Evolutionary conservation across 2,113 vertebrate genomes (phyloP).

Genomic region (Sialia sialis): DNA sequence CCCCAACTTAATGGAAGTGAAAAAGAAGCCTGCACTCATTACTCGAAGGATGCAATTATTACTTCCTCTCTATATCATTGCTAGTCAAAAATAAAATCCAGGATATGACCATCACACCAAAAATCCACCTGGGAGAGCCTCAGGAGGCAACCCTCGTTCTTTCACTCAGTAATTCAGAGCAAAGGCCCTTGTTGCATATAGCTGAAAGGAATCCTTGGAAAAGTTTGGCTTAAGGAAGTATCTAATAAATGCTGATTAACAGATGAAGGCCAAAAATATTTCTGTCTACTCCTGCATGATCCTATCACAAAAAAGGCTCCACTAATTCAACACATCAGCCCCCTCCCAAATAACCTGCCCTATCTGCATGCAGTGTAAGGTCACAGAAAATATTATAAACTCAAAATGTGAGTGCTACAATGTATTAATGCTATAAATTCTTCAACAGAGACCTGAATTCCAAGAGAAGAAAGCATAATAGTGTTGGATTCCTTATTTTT

Average conservation of each 20-base stretch:
- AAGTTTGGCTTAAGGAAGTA: neutral
- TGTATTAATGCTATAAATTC: neutral
- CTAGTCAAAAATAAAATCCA: conserved; percentile 9
- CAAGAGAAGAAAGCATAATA: neutral
- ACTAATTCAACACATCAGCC: neutral
- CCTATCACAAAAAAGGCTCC: neutral
- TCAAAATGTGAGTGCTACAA: neutral
- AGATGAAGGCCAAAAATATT: neutral
- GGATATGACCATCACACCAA: neutral
- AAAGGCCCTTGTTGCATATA: neutral
- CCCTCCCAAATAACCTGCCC: neutral
- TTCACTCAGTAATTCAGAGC: neutral
- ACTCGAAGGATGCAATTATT: conserved; percentile 21
- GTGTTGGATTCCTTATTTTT: neutral
- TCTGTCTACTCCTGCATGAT: neutral
- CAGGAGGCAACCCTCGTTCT: neutral
- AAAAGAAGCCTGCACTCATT: conserved; percentile 1
- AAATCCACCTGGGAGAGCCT: conserved; percentile 1
- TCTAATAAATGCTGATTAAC: neutral
- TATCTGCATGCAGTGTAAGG: neutral
- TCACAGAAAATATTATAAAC: neutral
- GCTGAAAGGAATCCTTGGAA: neutral
- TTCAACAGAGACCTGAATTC: neutral
- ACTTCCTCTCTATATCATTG: neutral
- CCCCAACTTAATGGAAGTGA: neutral